These are phyloP conservation scores for Margarornis squamiger DNA, from an alignment of 2,797 vertebrate genomes.

Conservation along the genomic window DNA sequence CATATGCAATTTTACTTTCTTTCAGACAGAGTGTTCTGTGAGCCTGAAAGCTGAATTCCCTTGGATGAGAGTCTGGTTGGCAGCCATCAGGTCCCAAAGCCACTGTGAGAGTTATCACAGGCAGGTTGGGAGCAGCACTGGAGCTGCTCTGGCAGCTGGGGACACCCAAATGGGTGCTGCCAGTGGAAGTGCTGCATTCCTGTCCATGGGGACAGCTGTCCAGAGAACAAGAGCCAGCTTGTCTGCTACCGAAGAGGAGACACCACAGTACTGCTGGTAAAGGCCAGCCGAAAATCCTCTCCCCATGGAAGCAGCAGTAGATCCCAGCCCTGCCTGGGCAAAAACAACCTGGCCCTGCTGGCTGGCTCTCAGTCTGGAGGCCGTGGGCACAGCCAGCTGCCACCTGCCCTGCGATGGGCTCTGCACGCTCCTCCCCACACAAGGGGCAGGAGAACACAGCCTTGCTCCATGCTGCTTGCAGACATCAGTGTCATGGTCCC, in stretches of 20 bases:
- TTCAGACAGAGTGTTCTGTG: neutral
- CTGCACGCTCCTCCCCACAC: neutral
- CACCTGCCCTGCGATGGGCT: neutral
- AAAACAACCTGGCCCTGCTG: neutral
- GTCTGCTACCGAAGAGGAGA: neutral
- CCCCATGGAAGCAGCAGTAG: neutral
- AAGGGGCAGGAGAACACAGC: neutral
- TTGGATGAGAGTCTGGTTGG: neutral
- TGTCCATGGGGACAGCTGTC: neutral
- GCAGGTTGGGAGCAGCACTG: neutral
- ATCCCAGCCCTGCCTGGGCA: neutral
- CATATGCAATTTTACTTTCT: neutral
- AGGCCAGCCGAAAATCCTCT: neutral
- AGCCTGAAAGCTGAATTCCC: neutral
- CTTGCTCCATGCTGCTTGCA: rapidly evolving
- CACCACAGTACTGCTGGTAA: neutral
- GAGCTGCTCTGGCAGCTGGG: neutral
- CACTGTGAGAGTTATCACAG: rapidly evolving
- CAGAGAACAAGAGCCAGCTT: neutral
- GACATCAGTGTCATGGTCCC: rapidly evolving
- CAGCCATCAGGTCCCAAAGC: neutral
- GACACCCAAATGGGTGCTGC: neutral
- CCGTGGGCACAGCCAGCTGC: rapidly evolving
- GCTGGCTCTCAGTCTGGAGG: neutral
- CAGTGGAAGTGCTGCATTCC: neutral